phyloP scores from a whole-genome alignment of 1,140 invertebrate genomes.

The Psix sp. region DNA sequence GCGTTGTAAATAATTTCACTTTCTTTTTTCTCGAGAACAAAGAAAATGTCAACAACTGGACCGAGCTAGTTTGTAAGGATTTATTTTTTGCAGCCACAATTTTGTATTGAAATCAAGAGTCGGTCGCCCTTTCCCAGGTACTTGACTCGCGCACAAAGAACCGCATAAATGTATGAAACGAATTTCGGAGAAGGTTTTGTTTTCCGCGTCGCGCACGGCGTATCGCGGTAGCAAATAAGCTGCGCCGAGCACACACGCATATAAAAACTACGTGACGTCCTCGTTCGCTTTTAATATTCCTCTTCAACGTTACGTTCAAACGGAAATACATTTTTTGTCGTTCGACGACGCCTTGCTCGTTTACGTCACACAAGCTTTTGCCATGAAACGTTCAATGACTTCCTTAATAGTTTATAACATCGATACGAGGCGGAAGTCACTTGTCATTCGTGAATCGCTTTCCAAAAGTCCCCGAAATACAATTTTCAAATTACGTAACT shows the following conservation, averaged over 20 bases:
- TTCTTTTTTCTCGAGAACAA: too few species aligned
- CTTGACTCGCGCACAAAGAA: conserved; percentile 41
- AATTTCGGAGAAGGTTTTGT: conserved; percentile 54
- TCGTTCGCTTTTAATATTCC: conserved; percentile 61
- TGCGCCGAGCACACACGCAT: conserved; percentile 46
- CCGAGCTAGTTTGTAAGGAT: too few species aligned
- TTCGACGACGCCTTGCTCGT: conserved; percentile 58
- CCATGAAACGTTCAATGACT: conserved; percentile 60
- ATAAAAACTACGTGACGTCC: conserved; percentile 61
- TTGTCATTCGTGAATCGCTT: conserved; percentile 62
- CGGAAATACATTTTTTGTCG: conserved; percentile 63
- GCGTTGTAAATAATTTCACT: too few species aligned
- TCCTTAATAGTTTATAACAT: conserved; percentile 59
- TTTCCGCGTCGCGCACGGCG: conserved; percentile 34
- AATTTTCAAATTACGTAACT: too few species aligned
- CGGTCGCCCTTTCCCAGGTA: conserved; percentile 25
- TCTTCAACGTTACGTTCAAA: conserved; percentile 50
- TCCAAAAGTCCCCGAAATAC: conserved; percentile 51
- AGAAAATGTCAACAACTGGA: too few species aligned
- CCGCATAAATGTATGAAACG: conserved; percentile 46
- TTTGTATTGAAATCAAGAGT: too few species aligned
- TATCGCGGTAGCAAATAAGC: conserved; percentile 39
- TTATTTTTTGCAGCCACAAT: neutral
- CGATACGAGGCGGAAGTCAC: conserved; percentile 54
- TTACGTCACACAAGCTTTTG: conserved; percentile 59